These are phyloP conservation scores for Oreotrochilus melanogaster DNA, from an alignment of 2,113 vertebrate species.

Conservation along the genomic window DNA sequence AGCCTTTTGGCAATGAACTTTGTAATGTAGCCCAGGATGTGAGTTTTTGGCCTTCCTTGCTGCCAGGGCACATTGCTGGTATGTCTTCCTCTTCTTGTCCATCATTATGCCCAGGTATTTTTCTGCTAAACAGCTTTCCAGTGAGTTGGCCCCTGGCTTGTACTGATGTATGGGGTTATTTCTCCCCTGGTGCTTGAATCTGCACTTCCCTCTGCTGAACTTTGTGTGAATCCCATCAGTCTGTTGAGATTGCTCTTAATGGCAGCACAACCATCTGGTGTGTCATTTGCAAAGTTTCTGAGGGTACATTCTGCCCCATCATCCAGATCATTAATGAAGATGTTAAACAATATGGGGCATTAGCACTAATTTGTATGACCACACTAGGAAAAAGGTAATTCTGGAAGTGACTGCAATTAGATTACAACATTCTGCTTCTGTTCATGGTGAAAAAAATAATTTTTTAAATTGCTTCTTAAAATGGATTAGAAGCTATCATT, in stretches of 20 bases:
- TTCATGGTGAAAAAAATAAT: not conserved
- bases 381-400: not conserved
- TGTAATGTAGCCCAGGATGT: not conserved
- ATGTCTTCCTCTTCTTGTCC: not conserved
- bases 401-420: not conserved
- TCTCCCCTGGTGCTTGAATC: not conserved
- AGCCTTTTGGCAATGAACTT: not conserved
- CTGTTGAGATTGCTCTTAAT: not conserved
- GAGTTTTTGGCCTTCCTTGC: not conserved
- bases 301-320: not conserved
- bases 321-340: not conserved
- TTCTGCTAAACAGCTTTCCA: not conserved
- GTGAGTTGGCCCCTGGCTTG: not conserved
- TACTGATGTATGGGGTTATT: not conserved
- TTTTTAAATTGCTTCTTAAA: not conserved
- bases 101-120: not conserved
- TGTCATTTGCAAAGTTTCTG: not conserved
- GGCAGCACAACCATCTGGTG: not conserved
- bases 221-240: not conserved
- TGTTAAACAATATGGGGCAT: not conserved
- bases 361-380: not conserved
- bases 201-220: not conserved
- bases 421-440: not conserved
- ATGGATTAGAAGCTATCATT: not conserved
- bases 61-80: not conserved